Evolutionary conservation across 2,797 vertebrate genomes (phyloP).

Genomic region (Gallinago stenura): DNA sequence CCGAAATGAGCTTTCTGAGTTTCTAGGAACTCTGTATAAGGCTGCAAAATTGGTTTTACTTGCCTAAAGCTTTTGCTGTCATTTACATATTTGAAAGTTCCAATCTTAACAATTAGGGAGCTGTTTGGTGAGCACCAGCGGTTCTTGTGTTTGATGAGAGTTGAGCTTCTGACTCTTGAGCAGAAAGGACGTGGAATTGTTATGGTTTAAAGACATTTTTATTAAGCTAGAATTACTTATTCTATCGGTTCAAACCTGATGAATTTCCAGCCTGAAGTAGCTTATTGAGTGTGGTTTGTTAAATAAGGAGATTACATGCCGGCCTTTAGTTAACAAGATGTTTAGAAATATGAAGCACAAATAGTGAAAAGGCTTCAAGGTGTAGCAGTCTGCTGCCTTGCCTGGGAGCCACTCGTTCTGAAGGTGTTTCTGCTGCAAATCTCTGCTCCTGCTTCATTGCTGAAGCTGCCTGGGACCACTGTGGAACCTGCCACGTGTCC

Average conservation of each 20-base stretch:
- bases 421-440: conserved; percentile 16
- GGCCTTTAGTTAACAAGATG: conserved; percentile 45
- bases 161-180: not conserved
- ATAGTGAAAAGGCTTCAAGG: not conserved
- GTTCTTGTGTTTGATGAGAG: not conserved
- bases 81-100: not conserved
- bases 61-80: not conserved
- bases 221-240: conserved; percentile 42
- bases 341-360: conserved; percentile 30
- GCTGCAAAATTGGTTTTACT: not conserved
- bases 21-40: not conserved
- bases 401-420: not conserved
- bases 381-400: not conserved
- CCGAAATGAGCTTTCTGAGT: not conserved
- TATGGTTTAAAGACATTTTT: conserved; percentile 37
- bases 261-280: conserved; percentile 44
- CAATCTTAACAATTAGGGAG: not conserved
- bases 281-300: conserved; percentile 39
- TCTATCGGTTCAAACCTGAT: conserved; percentile 37
- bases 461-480: not conserved
- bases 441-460: not conserved
- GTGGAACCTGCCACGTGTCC: not conserved
- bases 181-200: not conserved
- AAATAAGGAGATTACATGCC: conserved; percentile 34
- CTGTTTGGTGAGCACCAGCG: rapidly evolving